Percentiles rank a stretch among this genome's conserved stretches.
These are phyloP conservation scores for Sinonovacula constricta DNA, from an alignment of 1,140 invertebrate genomes.

Conservation along the genomic window DNA sequence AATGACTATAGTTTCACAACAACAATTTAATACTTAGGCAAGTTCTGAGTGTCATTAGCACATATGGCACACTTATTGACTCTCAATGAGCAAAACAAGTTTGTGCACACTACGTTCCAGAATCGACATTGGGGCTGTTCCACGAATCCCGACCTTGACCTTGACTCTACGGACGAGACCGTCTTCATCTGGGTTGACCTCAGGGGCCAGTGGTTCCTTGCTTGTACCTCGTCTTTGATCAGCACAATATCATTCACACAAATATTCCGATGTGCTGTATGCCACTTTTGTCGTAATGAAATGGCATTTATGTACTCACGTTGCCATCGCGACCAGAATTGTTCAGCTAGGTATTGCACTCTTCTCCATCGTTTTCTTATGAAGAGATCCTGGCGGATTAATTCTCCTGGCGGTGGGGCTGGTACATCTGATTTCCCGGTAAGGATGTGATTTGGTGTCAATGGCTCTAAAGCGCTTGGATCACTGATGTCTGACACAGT, in stretches of 20 bases:
- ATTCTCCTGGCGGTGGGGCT: conserved; percentile 49
- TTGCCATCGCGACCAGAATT: conserved; percentile 58
- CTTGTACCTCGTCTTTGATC: conserved; percentile 36
- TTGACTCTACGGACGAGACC: conserved; percentile 56
- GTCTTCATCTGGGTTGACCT: conserved; percentile 51
- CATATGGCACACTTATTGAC: neutral
- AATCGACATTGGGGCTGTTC: neutral
- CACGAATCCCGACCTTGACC: conserved; percentile 25
- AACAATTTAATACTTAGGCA: no score
- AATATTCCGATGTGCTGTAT: conserved; percentile 39
- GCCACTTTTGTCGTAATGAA: conserved; percentile 51
- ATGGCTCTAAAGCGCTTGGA: conserved; percentile 43
- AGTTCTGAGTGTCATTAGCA: no score
- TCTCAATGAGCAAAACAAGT: conserved; percentile 20
- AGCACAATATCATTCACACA: conserved; percentile 57
- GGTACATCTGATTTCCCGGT: conserved; percentile 51
- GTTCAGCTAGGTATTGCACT: conserved; percentile 50
- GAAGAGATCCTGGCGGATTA: conserved; percentile 49
- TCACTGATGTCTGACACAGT: conserved; percentile 50
- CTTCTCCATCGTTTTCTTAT: conserved; percentile 55
- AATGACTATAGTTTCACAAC: no score
- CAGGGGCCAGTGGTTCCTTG: conserved; percentile 43
- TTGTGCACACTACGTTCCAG: conserved; percentile 18
- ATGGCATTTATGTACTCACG: conserved; percentile 35
- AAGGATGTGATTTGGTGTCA: conserved; percentile 58